A percentile compares a stretch with the other conserved stretches of the same genome.
Evolutionary conservation across 2,113 vertebrate species (phyloP).

Genomic region (Ellobius talpinus): DNA sequence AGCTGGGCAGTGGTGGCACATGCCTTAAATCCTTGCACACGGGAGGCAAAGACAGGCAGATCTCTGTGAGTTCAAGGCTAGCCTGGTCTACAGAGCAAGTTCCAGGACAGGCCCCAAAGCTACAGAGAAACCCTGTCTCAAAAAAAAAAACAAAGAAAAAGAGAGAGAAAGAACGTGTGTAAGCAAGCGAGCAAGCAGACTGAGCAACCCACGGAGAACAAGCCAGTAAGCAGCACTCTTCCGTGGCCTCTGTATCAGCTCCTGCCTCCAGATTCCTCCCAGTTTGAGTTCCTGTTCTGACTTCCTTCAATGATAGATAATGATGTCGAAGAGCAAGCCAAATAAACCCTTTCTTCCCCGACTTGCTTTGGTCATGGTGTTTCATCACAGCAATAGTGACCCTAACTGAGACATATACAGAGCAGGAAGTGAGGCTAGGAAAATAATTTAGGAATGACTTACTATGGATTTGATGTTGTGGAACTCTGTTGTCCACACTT

Average conservation of each 20-base stretch:
- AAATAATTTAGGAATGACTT: not conserved
- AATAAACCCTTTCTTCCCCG: not conserved
- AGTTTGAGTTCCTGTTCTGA: not conserved
- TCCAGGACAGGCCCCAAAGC: no score
- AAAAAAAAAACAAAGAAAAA: no score
- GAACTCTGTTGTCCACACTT: not conserved
- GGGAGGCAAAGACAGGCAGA: no score
- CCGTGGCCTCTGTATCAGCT: not conserved
- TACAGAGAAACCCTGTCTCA: no score
- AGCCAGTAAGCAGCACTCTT: not conserved
- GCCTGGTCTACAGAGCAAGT: no score
- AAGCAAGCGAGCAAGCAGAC: not conserved
- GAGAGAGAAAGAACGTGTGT: rapidly evolving
- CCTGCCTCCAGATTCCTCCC: not conserved
- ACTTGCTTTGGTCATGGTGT: not conserved
- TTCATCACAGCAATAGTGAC: not conserved
- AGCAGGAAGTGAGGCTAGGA: not conserved
- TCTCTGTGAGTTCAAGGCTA: no score
- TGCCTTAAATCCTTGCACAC: no score
- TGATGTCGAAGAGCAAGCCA: not conserved
- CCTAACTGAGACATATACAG: not conserved
- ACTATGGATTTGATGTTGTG: not conserved
- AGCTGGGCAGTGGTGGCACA: no score
- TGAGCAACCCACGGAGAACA: not conserved
- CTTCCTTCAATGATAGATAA: not conserved